Conservation (phyloP, 2,888 invertebrate genomes). For the Branchipolynoe longqiensis region DNA sequence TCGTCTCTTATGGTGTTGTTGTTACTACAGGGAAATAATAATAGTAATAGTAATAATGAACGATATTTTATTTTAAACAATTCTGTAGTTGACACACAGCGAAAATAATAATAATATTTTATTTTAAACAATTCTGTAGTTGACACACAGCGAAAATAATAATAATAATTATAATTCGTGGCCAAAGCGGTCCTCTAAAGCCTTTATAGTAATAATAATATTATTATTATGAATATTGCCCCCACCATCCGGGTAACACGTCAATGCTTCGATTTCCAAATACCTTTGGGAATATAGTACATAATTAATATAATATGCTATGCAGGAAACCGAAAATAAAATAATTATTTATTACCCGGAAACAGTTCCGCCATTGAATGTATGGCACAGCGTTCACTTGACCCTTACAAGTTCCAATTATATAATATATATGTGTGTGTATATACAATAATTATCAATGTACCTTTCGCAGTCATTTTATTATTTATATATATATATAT, state of each 20-base stretch:
- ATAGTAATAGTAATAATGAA: too few relatives aligned
- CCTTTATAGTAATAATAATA: not conserved
- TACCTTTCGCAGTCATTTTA: conserved; percentile 34
- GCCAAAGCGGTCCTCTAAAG: not conserved
- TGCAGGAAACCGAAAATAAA: conserved; percentile 16
- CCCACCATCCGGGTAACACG: conserved; percentile 15
- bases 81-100: conserved; percentile 20
- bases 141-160: conserved; percentile 14
- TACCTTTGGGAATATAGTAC: conserved; percentile 5
- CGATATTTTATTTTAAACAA: not conserved
- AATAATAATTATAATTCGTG: conserved; percentile 2
- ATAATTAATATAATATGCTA: conserved; percentile 9
- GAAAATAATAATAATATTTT: not conserved
- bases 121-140: not conserved
- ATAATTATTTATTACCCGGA: conserved; percentile 29
- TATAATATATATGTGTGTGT: conserved; percentile 31
- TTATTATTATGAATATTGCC: not conserved
- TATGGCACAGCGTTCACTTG: conserved; percentile 28
- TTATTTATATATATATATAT: too few relatives aligned
- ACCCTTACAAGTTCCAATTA: conserved; percentile 33
- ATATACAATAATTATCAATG: conserved; percentile 39
- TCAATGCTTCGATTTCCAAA: not conserved
- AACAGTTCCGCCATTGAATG: conserved; percentile 35
- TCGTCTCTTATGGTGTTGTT: too few relatives aligned
- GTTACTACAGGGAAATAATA: conserved; percentile 3